A percentile compares a stretch with the other conserved stretches of the same genome.
Evolutionary conservation across 2,888 invertebrate species (phyloP).

Genomic region (Leucoma salicis): DNA sequence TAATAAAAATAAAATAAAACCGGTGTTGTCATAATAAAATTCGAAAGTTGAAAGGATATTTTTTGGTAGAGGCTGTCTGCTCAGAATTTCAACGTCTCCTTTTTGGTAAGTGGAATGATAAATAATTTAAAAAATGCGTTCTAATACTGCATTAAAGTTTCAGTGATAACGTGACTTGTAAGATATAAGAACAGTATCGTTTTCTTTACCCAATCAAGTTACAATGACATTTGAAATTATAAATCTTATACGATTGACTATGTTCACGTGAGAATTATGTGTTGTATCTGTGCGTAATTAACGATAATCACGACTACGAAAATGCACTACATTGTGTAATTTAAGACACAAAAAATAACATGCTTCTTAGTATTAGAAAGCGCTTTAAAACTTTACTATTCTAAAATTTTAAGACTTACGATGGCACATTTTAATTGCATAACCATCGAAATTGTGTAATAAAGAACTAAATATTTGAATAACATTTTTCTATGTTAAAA

Average conservation of each 20-base stretch:
- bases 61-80: constrained; percentile 40
- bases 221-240: constrained; percentile 45
- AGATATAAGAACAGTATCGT: constrained; percentile 40
- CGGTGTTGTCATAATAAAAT: constrained; percentile 51
- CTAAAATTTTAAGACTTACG: no score
- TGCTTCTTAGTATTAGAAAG: background rate
- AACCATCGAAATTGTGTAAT: no score
- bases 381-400: background rate
- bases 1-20: constrained; percentile 29
- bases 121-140: constrained; percentile 8
- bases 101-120: constrained; percentile 59
- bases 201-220: constrained; percentile 38
- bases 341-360: constrained; percentile 1
- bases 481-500: no score
- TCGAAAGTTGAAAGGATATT: constrained; percentile 53
- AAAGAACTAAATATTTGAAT: no score
- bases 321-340: constrained; percentile 1
- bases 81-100: constrained; percentile 45
- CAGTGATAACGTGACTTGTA: constrained; percentile 42
- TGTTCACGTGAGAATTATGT: constrained; percentile 38
- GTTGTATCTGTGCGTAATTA: constrained; percentile 25
- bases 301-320: constrained; percentile 20
- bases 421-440: no score
- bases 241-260: constrained; percentile 30
- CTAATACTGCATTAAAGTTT: constrained; percentile 7